phyloP scores from a whole-genome alignment of 2,888 invertebrate species.

The Apeira syringaria region DNA sequence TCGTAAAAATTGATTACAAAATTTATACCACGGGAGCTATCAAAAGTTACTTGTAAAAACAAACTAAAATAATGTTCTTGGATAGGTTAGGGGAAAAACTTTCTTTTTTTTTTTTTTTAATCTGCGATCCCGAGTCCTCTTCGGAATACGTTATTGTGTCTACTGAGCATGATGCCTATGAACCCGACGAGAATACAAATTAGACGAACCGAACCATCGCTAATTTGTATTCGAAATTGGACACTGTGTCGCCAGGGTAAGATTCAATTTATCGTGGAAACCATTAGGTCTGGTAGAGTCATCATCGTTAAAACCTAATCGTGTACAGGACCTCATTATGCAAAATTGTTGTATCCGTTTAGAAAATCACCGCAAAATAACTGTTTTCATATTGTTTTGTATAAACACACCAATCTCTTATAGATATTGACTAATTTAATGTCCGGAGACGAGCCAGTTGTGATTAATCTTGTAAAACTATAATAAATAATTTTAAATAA shows the following conservation, averaged over 20 bases:
- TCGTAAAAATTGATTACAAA: too few relatives aligned
- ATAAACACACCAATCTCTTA: conserved; percentile 17
- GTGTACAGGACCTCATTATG: conserved; percentile 73
- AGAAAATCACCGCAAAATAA: conserved; percentile 47
- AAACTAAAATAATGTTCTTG: conserved; percentile 1
- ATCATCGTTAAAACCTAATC: conserved; percentile 78
- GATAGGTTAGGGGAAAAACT: neutral
- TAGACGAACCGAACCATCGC: conserved; percentile 42
- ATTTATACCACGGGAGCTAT: too few relatives aligned
- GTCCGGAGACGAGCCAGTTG: too few relatives aligned
- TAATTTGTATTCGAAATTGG: conserved; percentile 9
- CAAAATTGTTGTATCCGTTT: conserved; percentile 60
- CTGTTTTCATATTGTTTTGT: conserved; percentile 27
- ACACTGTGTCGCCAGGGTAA: conserved; percentile 21
- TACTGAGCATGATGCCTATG: conserved; percentile 64
- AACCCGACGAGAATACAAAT: conserved; percentile 62
- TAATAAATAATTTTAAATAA: too few relatives aligned
- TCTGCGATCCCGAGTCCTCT: conserved; percentile 45
- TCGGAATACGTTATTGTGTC: conserved; percentile 65
- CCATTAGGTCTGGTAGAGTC: conserved; percentile 46
- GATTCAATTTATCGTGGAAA: conserved; percentile 32
- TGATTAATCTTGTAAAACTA: too few relatives aligned
- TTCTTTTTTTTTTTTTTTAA: conserved; percentile 48
- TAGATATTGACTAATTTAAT: too few relatives aligned
- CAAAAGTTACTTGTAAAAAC: too few relatives aligned